Evolutionary conservation across 1,140 invertebrate genomes (phyloP), one percentile per base, ranked within the genome.

Genomic region (Stratiolaelaps scimitus): DNA sequence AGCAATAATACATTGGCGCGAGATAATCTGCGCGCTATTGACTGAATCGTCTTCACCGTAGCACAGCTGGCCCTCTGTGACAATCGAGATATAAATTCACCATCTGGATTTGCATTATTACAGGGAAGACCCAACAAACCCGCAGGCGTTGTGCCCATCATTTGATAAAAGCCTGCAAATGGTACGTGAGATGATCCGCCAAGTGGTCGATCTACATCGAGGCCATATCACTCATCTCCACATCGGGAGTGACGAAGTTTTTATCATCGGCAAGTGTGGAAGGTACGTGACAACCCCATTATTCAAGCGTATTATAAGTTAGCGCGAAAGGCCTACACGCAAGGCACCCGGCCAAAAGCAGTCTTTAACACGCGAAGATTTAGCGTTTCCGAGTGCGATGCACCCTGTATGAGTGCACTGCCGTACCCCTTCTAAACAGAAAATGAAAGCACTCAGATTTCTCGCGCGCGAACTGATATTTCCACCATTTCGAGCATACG

Each of bases 151-250:
- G 47, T 48, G 79, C 66, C 78, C 81, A 56, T 72, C 74, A 4
- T 71, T 75, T 23, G 73, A 76, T 43, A 75, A 77, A 66, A 75
- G 79, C 2, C 71, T 80, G 66, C 71, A 71, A 17, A 67, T 82
- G 7, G 71, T 84, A 5, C 72, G 74, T 48, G 73, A 76, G 65
- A 81, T 83, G 75, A 73, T 82, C 44, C 76, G 78, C 66, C 81
- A 82, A 74, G 47, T 48, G 7, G 47, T 28, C 15, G 5, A 48
- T 4, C 47, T 48, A 23, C 47, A 48, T 15, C 20, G 28, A 28
- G 47, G 15, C 28, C 47, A 71, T n/a, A 43, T 73, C 13, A 69
- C 71, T 40, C 70, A 69, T 64, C 74, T 77, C 65, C 76, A 77
- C 68, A 75, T 77, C 40, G 76, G 76, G 20, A 75, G 72, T 69